Conservation (phyloP, 2,888 invertebrate species). For the Drosophila quinaria region DNA sequence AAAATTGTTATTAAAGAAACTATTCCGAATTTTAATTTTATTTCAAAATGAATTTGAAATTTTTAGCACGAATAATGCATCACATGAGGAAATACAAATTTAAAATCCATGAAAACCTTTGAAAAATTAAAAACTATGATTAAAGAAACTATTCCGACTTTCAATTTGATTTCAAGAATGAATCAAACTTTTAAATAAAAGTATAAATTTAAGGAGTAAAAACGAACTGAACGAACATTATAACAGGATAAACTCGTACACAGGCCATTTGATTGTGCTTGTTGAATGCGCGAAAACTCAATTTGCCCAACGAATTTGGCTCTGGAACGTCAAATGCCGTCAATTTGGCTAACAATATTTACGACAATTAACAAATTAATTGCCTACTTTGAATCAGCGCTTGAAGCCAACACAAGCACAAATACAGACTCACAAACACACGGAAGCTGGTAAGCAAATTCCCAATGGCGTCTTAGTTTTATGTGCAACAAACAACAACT, state of each 20-base stretch:
- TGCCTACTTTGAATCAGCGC: slow-evolving; percentile 73
- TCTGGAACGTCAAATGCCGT: slow-evolving; percentile 51
- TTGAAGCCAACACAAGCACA: slow-evolving; percentile 42
- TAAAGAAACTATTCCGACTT: too few species aligned
- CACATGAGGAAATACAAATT: too few species aligned
- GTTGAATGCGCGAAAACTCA: slow-evolving; percentile 58
- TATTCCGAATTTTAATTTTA: too few species aligned
- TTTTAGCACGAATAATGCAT: too few species aligned
- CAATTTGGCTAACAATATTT: slow-evolving; percentile 72
- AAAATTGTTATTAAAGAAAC: too few species aligned
- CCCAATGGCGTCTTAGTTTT: slow-evolving; percentile 76
- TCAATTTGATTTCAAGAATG: too few species aligned
- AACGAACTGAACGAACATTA: not conserved
- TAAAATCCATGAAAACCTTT: too few species aligned
- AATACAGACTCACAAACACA: slow-evolving; percentile 17
- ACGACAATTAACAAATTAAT: slow-evolving; percentile 76
- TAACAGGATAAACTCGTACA: slow-evolving; percentile 10
- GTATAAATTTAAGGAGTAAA: not conserved
- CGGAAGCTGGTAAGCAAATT: slow-evolving; percentile 46
- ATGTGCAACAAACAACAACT: slow-evolving; percentile 51
- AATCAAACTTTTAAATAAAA: not conserved
- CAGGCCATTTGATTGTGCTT: slow-evolving; percentile 32
- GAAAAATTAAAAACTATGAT: too few species aligned
- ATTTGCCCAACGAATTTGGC: slow-evolving; percentile 47
- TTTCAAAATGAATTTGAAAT: too few species aligned